phyloP scores from a whole-genome alignment of 2,888 invertebrate species.

The Doris montereyensis region DNA sequence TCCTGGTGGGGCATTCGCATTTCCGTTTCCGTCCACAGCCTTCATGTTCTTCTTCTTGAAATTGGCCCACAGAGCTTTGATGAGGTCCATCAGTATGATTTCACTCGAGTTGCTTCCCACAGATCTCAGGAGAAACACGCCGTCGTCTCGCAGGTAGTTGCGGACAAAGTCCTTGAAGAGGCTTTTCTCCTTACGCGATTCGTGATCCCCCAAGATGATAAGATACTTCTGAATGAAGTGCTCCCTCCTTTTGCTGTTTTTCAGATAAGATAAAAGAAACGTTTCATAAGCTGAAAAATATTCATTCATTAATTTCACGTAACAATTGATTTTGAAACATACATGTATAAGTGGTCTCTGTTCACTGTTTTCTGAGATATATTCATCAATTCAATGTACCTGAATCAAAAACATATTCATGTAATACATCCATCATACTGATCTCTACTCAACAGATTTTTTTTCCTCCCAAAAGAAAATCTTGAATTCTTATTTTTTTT shows the following conservation, averaged over 20 bases:
- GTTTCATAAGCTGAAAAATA: no score
- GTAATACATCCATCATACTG: no score
- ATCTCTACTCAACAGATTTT: no score
- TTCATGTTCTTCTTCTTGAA: slow-evolving; percentile 50
- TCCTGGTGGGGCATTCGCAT: neutral
- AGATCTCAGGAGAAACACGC: slow-evolving; percentile 61
- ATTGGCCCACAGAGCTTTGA: slow-evolving; percentile 58
- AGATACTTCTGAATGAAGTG: slow-evolving; percentile 62
- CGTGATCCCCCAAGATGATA: slow-evolving; percentile 49
- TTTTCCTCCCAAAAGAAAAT: no score
- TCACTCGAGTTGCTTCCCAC: slow-evolving; percentile 65
- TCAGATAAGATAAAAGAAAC: slow-evolving; percentile 51
- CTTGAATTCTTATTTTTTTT: no score
- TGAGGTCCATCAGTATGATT: slow-evolving; percentile 61
- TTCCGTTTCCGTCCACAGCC: neutral
- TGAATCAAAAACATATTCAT: no score
- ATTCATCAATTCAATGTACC: no score
- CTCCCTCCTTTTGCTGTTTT: slow-evolving; percentile 47
- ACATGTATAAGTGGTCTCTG: no score
- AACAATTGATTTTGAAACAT: no score
- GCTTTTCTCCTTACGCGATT: slow-evolving; percentile 56
- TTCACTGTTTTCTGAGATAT: no score
- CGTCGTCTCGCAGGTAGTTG: slow-evolving; percentile 63
- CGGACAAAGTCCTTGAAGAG: slow-evolving; percentile 60
- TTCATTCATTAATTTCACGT: no score